A percentile compares a stretch with the other conserved stretches of the same genome.
These are phyloP conservation scores for Zaprionus taronus DNA, from an alignment of 1,140 invertebrate species.

Conservation along the genomic window DNA sequence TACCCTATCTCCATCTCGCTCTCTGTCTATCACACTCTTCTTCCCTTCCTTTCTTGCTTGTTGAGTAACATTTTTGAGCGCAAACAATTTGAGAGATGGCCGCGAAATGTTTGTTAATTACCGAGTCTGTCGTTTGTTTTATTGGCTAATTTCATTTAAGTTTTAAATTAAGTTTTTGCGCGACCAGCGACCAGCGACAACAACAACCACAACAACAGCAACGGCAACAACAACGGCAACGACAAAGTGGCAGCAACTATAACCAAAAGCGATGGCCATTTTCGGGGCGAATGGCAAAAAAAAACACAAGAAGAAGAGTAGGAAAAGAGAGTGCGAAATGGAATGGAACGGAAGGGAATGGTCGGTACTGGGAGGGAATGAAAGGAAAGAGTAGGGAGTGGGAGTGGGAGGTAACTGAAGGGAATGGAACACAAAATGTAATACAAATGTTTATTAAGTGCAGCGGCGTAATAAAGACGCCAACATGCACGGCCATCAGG, in stretches of 20 bases:
- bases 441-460: slow-evolving; percentile 80
- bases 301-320: not conserved
- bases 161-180: slow-evolving; percentile 67
- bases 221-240: slow-evolving; percentile 21
- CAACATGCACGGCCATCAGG: slow-evolving; percentile 51
- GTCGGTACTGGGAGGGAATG: not conserved
- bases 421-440: slow-evolving; percentile 57
- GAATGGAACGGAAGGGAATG: not conserved
- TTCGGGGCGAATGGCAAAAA: slow-evolving; percentile 6
- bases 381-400: too few species aligned
- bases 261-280: slow-evolving; percentile 58
- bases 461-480: slow-evolving; percentile 77
- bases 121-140: slow-evolving; percentile 52
- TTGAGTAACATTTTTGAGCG: not conserved
- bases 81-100: slow-evolving; percentile 17
- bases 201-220: slow-evolving; percentile 20
- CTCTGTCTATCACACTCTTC: not conserved
- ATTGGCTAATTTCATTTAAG: slow-evolving; percentile 73
- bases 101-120: slow-evolving; percentile 63
- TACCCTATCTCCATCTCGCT: not conserved
- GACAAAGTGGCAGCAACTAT: slow-evolving; percentile 54
- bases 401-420: not conserved
- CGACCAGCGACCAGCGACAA: slow-evolving; percentile 2
- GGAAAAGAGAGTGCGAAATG: not conserved
- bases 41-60: not conserved